Evolutionary conservation across 2,113 vertebrate genomes (phyloP), one percentile per base, ranked within the genome.

Genomic region (Gnathonemus echidnorhynchus): DNA sequence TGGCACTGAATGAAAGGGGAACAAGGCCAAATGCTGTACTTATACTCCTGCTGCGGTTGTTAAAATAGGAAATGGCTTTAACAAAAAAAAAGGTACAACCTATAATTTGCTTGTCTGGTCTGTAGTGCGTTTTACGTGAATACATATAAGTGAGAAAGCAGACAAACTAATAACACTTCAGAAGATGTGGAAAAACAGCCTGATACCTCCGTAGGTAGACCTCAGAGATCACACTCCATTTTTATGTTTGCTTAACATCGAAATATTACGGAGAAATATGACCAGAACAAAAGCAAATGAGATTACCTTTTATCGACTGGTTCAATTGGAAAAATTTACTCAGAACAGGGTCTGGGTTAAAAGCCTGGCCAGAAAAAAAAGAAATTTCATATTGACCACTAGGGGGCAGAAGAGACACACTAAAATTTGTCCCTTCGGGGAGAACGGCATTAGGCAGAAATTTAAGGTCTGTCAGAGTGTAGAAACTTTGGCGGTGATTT

Each of bases 381-480:
- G 5, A 53, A 19, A 93, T 87, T 48, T 27, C 2, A 56, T 3
- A 87, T 89, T 3, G 21, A 90, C 95, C 96, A 95, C 94, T 93
- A 94, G 95, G 93, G 77, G 95, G 95, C 90, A 90, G 52, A 48
- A 89, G n/a, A 48, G 80, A 15, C n/a, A 13, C 21, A 35, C 62
- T 9, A 89, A 13, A 27, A 31, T 53, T 4, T 35, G 13, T 31
- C 19, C 35, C 19, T 87, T 53, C 86, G 13, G n/a, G 6, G 21
- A 50, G 84, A 13, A 31, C 0, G n/a, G 48, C 45, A 50, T 48
- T 15, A 80, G n/a, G 9, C 62, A 27, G 27, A 4, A 31, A 70
- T 27, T 31, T 70, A 70, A 31, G n/a, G 10, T 48, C 21, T 31
- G 84, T 27, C 84, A 48, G 8, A 5, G 21, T 86, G 84, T 15